Evolutionary conservation across 2,113 vertebrate genomes (phyloP).

Genomic region (Vidua macroura): DNA sequence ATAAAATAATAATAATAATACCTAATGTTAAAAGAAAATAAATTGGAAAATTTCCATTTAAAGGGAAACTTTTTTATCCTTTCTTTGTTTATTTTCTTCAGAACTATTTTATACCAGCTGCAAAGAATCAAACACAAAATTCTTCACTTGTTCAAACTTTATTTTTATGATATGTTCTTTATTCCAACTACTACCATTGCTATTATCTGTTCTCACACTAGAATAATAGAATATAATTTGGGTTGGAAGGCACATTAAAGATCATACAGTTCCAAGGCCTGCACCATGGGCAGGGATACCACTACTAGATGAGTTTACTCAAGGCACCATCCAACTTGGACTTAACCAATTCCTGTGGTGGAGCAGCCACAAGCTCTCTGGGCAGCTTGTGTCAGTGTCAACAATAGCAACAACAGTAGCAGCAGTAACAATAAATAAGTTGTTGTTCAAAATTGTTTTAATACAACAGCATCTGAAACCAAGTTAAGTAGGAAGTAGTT

Average conservation of each 20-base stretch:
- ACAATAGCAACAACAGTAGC: accelerated
- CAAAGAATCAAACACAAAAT: not conserved
- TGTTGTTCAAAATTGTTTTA: not conserved
- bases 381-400: not conserved
- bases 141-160: not conserved
- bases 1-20: not conserved
- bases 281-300: not conserved
- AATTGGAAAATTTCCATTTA: not conserved
- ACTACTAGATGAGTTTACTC: not conserved
- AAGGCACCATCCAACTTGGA: accelerated
- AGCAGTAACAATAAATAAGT: not conserved
- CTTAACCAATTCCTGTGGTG: not conserved
- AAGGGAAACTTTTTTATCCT: not conserved
- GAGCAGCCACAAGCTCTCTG: not conserved
- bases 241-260: not conserved
- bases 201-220: not conserved
- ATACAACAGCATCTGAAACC: not conserved
- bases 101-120: not conserved
- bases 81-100: not conserved
- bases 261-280: not conserved
- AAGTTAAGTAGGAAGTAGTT: not conserved
- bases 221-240: not conserved
- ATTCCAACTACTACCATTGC: not conserved
- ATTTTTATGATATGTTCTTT: not conserved
- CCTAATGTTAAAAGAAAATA: not conserved